Conservation (phyloP, 2,113 vertebrate species). For the Tragelaphus strepsiceros region DNA sequence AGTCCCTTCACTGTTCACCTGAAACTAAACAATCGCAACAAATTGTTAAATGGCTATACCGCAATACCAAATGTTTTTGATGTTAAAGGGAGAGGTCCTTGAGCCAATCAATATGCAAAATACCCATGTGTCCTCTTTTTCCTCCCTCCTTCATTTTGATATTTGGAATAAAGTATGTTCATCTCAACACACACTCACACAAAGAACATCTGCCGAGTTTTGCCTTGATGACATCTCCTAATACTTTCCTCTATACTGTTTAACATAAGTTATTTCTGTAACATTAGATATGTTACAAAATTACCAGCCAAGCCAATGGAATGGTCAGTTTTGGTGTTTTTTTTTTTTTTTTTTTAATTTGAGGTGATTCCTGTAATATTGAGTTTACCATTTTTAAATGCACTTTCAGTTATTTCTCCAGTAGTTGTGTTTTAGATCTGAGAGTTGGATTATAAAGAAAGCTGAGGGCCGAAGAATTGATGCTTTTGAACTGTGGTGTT, state of each 20-base stretch:
- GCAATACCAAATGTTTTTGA: too few relatives aligned
- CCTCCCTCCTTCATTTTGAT: background rate
- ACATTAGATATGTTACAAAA: conserved; percentile 26
- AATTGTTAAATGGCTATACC: too few relatives aligned
- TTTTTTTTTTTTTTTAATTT: background rate
- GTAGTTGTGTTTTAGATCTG: background rate
- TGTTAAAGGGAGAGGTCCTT: background rate
- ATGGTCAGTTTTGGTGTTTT: background rate
- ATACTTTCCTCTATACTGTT: conserved; percentile 60
- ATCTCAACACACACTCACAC: background rate
- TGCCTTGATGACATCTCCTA: background rate
- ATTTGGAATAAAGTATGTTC: background rate
- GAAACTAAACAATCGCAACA: too few relatives aligned
- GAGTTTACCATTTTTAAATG: background rate
- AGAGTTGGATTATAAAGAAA: background rate
- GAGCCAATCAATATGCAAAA: conserved; percentile 38
- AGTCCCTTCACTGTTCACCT: too few relatives aligned
- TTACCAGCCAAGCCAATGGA: background rate
- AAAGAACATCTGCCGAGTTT: conserved; percentile 38
- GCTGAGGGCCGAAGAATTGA: rapidly evolving
- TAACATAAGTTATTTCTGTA: conserved; percentile 53
- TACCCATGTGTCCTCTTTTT: background rate
- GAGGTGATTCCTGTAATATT: background rate
- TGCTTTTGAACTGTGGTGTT: background rate
- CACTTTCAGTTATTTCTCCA: background rate